phyloP scores from a whole-genome alignment of 37 sponge, comb jelly and placozoan species.

The Axinella damicornis region DNA sequence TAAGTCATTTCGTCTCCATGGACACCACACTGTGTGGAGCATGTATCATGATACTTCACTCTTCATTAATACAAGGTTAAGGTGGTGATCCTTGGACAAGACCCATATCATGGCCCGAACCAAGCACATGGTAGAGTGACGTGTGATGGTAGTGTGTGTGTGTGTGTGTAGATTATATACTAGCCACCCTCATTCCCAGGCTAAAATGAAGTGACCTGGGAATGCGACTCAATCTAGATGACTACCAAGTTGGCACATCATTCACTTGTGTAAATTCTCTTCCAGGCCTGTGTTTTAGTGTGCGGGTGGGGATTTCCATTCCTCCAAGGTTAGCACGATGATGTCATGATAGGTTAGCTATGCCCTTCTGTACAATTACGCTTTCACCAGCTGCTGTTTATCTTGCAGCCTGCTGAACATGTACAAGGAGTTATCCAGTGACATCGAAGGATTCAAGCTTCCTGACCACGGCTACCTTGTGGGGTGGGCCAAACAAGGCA shows the following conservation, averaged over 20 bases:
- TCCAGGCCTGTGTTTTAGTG: slow-evolving; percentile 97
- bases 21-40: too few species aligned
- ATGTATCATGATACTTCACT: too few species aligned
- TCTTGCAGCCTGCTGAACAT: too few species aligned
- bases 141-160: too few species aligned
- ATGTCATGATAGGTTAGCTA: too few species aligned
- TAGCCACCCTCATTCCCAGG: neutral
- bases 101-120: slow-evolving; percentile 97
- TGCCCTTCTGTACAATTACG: too few species aligned
- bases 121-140: slow-evolving; percentile 94
- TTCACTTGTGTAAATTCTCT: neutral
- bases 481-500: slow-evolving; percentile 83
- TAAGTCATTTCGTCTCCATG: neutral
- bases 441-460: slow-evolving; percentile 78
- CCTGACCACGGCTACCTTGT: slow-evolving; percentile 92
- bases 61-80: slow-evolving; percentile 78
- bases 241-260: neutral
- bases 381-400: too few species aligned
- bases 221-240: neutral
- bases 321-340: slow-evolving; percentile 81
- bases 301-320: slow-evolving; percentile 71
- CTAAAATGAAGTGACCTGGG: neutral
- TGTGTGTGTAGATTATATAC: neutral
- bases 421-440: slow-evolving; percentile 47
- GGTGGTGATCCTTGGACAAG: slow-evolving; percentile 98